A percentile compares a stretch with the other conserved stretches of the same genome.
phyloP scores from a whole-genome alignment of 2,797 vertebrate species.

The Diceros bicornis region DNA sequence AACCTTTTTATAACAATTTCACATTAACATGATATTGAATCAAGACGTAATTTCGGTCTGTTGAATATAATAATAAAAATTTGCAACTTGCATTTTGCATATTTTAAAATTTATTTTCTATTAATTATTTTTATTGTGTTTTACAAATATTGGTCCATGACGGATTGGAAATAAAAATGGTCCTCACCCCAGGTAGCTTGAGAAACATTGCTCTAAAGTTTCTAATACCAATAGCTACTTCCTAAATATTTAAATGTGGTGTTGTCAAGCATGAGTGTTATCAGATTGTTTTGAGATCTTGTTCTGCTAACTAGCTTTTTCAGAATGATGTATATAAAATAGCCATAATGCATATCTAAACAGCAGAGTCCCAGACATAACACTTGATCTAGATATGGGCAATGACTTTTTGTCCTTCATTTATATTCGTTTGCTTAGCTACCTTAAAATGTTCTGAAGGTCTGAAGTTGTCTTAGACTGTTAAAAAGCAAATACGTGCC shows the following conservation, averaged over 20 bases:
- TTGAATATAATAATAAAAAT: neutral
- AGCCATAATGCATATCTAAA: neutral
- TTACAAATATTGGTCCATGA: neutral
- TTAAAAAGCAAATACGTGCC: neutral
- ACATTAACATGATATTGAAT: neutral
- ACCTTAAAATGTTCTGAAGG: neutral
- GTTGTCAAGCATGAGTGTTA: constrained; percentile 58
- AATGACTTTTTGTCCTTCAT: neutral
- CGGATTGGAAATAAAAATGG: constrained; percentile 13
- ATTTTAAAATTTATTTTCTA: neutral
- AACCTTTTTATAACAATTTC: neutral
- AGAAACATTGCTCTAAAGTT: constrained; percentile 43
- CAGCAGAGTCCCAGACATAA: neutral
- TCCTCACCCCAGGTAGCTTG: neutral
- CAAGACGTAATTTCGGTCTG: neutral
- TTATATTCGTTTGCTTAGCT: neutral
- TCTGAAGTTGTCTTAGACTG: neutral
- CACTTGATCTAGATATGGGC: neutral
- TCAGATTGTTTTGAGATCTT: constrained; percentile 66
- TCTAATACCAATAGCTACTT: constrained; percentile 77
- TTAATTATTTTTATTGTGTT: neutral
- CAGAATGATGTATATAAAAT: neutral
- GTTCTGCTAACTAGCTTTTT: neutral
- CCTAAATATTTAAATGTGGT: constrained; percentile 57
- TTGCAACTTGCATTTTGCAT: neutral